Evolutionary conservation across 1,140 invertebrate species (phyloP).

Genomic region (Drosophila nigromelanica): DNA sequence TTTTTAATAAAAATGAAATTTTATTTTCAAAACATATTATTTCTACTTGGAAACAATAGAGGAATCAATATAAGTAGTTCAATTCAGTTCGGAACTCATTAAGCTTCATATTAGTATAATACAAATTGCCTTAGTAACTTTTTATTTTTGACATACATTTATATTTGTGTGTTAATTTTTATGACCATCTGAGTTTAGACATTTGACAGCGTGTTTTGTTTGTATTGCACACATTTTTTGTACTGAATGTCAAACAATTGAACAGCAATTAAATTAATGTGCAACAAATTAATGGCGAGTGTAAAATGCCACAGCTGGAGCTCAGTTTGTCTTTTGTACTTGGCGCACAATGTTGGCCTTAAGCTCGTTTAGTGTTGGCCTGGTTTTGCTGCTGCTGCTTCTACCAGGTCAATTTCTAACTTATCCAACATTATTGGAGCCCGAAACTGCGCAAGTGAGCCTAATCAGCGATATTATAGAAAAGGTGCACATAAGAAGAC

Average conservation of each 20-base stretch:
- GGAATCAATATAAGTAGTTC: no score
- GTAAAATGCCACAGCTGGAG: not conserved
- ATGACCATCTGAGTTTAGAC: not conserved
- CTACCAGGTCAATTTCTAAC: not conserved
- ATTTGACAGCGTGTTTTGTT: no score
- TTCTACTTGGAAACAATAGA: no score
- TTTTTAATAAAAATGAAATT: no score
- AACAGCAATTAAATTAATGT: conserved; percentile 12
- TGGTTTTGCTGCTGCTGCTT: not conserved
- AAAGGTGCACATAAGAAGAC: not conserved
- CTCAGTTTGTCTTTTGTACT: conserved; percentile 7
- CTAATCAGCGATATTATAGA: not conserved
- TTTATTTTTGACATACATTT: no score
- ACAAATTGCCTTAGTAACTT: no score
- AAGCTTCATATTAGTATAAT: no score
- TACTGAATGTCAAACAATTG: not conserved
- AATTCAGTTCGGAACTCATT: no score
- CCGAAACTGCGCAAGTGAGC: not conserved
- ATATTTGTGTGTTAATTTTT: no score
- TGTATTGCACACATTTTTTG: no score
- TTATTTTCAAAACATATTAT: no score
- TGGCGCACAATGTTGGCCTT: conserved; percentile 20
- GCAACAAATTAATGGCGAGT: not conserved
- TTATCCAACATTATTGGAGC: not conserved
- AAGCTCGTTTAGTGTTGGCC: not conserved